A percentile compares a stretch with the other conserved stretches of the same genome.
Evolutionary conservation across 1,140 invertebrate species (phyloP).

Genomic region (Thaumetopoea pityocampa): DNA sequence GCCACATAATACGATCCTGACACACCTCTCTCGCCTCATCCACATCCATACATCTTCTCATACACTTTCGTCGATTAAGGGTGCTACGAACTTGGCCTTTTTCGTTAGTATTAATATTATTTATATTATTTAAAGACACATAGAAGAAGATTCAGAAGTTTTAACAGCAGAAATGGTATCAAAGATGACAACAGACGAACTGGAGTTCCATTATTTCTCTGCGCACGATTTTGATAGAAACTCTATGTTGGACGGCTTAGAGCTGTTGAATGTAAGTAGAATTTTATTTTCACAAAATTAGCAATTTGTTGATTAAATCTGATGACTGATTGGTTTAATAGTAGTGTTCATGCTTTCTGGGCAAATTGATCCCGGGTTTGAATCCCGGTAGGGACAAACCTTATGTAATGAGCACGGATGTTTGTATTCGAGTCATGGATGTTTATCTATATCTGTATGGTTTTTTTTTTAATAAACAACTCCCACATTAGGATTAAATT

Average conservation of each 20-base stretch:
- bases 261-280: slow-evolving; percentile 80
- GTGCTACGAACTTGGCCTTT: neutral
- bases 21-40: too few relatives aligned
- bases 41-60: neutral
- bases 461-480: too few relatives aligned
- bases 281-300: too few relatives aligned
- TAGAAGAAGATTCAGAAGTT: slow-evolving; percentile 84
- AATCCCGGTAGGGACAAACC: neutral
- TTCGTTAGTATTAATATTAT: neutral
- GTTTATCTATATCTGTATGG: too few relatives aligned
- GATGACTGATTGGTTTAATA: too few relatives aligned
- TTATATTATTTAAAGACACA: slow-evolving; percentile 74
- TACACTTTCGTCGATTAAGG: slow-evolving; percentile 1
- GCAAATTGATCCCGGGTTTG: too few relatives aligned
- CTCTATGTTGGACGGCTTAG: slow-evolving; percentile 86
- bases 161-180: slow-evolving; percentile 78
- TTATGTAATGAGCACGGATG: neutral
- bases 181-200: slow-evolving; percentile 83
- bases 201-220: slow-evolving; percentile 82
- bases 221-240: slow-evolving; percentile 90
- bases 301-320: too few relatives aligned
- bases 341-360: too few relatives aligned
- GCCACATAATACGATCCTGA: neutral
- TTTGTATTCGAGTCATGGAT: neutral
- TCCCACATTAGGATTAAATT: too few relatives aligned